A percentile compares a stretch with the other conserved stretches of the same genome.
Evolutionary conservation across 2,113 vertebrate species (phyloP).

Genomic region (Zosterops lateralis): DNA sequence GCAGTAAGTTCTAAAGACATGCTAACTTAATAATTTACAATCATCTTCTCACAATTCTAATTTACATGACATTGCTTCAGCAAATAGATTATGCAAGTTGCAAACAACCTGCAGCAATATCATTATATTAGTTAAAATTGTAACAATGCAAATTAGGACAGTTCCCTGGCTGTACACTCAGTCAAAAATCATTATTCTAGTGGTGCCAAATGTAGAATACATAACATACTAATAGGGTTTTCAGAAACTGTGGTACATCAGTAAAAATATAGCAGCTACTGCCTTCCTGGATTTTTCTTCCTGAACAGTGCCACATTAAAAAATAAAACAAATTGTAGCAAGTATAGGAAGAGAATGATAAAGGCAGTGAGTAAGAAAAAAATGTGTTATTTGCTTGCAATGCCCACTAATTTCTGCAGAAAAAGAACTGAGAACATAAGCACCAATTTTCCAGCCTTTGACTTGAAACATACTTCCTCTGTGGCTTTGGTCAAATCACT

Average conservation of each 20-base stretch:
- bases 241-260: background rate
- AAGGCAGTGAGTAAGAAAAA: background rate
- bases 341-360: background rate
- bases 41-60: background rate
- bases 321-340: background rate
- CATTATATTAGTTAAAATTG: slow-evolving; percentile 32
- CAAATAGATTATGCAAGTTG: background rate
- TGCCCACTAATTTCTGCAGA: background rate
- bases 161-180: background rate
- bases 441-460: background rate
- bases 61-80: slow-evolving; percentile 26
- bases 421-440: background rate
- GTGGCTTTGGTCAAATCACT: background rate
- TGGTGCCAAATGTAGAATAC: background rate
- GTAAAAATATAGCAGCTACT: background rate
- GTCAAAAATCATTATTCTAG: slow-evolving; percentile 35
- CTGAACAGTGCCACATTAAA: background rate
- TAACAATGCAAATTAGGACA: slow-evolving; percentile 59
- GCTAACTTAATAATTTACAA: slow-evolving; percentile 40
- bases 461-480: background rate
- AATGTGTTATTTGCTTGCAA: background rate
- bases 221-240: background rate
- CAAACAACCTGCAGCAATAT: slow-evolving; percentile 28
- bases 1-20: slow-evolving; percentile 26
- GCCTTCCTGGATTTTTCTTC: background rate